Evolutionary conservation across 2,888 invertebrate genomes (phyloP).

Genomic region (Unio pictorum): DNA sequence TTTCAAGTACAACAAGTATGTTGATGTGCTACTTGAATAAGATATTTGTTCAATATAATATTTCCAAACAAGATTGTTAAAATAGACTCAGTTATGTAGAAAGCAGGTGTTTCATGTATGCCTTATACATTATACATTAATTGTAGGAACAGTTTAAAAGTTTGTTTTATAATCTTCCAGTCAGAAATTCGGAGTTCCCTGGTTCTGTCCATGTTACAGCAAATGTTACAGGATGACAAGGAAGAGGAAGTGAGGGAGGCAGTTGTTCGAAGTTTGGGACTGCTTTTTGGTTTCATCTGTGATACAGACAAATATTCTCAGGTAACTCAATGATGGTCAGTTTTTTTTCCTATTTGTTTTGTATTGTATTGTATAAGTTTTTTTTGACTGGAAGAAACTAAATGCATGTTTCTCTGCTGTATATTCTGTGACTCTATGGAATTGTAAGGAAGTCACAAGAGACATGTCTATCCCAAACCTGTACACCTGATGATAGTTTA

Average conservation of each 20-base stretch:
- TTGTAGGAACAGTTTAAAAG: neutral
- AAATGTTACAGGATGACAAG: slow-evolving; percentile 80
- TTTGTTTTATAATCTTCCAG: slow-evolving; percentile 61
- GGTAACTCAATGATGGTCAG: slow-evolving; percentile 47
- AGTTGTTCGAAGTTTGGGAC: slow-evolving; percentile 78
- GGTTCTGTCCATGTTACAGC: slow-evolving; percentile 81
- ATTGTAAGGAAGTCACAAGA: too few relatives aligned
- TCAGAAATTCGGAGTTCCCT: slow-evolving; percentile 79
- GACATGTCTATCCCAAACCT: too few relatives aligned
- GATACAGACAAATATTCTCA: slow-evolving; percentile 79
- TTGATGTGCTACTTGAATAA: too few relatives aligned
- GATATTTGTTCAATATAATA: neutral
- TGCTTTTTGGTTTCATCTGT: slow-evolving; percentile 78
- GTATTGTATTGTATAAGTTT: neutral
- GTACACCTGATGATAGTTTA: too few relatives aligned
- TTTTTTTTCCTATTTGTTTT: neutral
- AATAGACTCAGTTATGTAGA: neutral
- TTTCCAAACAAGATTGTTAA: too few relatives aligned
- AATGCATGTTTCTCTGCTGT: too few relatives aligned
- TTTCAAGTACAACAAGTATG: too few relatives aligned
- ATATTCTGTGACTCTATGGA: too few relatives aligned
- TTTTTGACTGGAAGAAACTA: too few relatives aligned
- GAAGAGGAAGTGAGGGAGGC: slow-evolving; percentile 77
- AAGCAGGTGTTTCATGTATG: neutral
- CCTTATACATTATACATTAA: neutral